These are phyloP conservation scores for Plestiodon gilberti DNA, from an alignment of 2,113 vertebrate genomes.

Conservation along the genomic window DNA sequence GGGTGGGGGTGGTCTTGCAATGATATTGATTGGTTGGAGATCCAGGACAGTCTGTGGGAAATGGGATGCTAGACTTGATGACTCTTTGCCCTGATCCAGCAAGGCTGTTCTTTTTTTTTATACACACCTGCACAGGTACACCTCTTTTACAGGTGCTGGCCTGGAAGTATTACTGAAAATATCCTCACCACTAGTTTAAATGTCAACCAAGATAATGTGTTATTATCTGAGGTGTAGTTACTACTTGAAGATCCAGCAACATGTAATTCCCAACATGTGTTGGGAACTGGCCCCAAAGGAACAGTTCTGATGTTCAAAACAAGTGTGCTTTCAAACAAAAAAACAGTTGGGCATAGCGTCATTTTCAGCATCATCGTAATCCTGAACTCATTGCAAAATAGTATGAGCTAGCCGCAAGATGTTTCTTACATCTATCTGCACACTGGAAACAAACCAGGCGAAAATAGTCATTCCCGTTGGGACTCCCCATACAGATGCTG, in stretches of 20 bases:
- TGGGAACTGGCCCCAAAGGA: background rate
- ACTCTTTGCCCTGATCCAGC: too few species aligned
- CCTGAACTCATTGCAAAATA: background rate
- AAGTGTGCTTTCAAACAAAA: background rate
- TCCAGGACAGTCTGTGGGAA: too few species aligned
- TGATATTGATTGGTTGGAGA: too few species aligned
- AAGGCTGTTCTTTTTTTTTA: too few species aligned
- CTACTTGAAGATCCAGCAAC: background rate
- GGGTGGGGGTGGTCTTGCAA: too few species aligned
- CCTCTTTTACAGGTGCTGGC: background rate
- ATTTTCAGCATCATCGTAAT: background rate
- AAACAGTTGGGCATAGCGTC: background rate
- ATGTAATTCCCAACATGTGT: background rate
- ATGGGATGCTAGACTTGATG: too few species aligned
- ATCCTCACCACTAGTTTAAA: background rate
- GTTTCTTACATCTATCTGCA: too few species aligned
- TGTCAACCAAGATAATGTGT: background rate
- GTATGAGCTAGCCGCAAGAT: background rate
- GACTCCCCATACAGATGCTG: background rate
- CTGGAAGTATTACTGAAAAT: background rate
- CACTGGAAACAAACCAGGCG: background rate
- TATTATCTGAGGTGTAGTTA: background rate
- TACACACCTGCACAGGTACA: too few species aligned
- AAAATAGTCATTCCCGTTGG: background rate
- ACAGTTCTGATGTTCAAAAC: background rate